Evolutionary conservation across 2,888 invertebrate species (phyloP).

Genomic region (Acleris cristana): DNA sequence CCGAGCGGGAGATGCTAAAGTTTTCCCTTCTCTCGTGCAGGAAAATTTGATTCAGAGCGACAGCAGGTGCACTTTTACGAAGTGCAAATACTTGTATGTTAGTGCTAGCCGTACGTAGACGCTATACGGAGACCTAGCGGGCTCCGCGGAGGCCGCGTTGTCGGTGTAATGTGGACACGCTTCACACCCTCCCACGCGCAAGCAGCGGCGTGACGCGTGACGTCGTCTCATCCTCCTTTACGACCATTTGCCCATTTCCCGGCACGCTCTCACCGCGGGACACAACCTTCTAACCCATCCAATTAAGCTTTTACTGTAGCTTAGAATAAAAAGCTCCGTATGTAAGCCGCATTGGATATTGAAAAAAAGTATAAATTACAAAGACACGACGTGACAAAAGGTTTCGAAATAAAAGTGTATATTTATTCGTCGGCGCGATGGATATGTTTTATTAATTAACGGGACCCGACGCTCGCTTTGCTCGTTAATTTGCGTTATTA

Average conservation of each 20-base stretch:
- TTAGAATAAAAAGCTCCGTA: not conserved
- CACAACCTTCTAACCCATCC: not conserved
- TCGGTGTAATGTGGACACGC: not conserved
- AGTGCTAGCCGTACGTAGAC: too few species aligned
- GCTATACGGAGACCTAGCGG: too few species aligned
- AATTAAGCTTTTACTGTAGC: not conserved
- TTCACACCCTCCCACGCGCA: not conserved
- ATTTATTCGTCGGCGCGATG: slow-evolving; percentile 28
- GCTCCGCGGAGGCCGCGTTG: too few species aligned
- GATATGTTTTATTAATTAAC: slow-evolving; percentile 37
- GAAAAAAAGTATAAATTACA: not conserved
- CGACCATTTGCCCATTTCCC: not conserved
- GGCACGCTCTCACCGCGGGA: not conserved
- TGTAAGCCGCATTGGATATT: not conserved
- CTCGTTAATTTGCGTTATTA: slow-evolving; percentile 32
- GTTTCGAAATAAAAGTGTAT: slow-evolving; percentile 13
- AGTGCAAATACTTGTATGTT: not conserved
- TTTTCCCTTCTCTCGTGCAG: slow-evolving; percentile 3
- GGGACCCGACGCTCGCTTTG: slow-evolving; percentile 12
- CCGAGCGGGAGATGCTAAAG: slow-evolving; percentile 5
- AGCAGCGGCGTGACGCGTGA: not conserved
- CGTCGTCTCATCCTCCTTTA: not conserved
- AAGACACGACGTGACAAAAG: not conserved
- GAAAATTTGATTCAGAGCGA: slow-evolving; percentile 13
- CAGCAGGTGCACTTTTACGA: slow-evolving; percentile 7